These are phyloP conservation scores for Ceratina australensis DNA, from an alignment of 1,140 invertebrate species.

Conservation along the genomic window DNA sequence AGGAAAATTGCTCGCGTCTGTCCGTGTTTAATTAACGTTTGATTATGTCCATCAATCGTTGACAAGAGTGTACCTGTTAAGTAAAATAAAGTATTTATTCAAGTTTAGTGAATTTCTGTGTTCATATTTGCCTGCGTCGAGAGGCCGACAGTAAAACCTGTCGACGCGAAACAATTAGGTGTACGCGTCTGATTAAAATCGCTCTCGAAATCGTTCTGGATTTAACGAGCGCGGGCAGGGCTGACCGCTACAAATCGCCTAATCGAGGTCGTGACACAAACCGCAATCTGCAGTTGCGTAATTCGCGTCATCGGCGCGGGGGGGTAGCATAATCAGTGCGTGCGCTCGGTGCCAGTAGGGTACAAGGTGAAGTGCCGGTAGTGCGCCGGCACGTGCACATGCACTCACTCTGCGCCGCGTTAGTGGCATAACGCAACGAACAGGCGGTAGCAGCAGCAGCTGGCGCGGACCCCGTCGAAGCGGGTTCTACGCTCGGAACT, in stretches of 20 bases:
- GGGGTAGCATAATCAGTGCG: slow-evolving; percentile 43
- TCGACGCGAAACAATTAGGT: not conserved
- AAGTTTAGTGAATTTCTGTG: too few relatives aligned
- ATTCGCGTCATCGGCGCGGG: slow-evolving; percentile 46
- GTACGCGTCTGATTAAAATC: not conserved
- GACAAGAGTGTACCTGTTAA: too few relatives aligned
- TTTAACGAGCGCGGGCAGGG: slow-evolving; percentile 20
- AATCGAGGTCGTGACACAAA: slow-evolving; percentile 45
- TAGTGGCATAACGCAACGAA: too few relatives aligned
- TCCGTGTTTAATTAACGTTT: too few relatives aligned
- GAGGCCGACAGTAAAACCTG: not conserved
- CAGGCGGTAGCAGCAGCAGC: too few relatives aligned
- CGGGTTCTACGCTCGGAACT: slow-evolving; percentile 13
- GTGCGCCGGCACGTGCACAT: slow-evolving; percentile 17
- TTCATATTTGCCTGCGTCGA: too few relatives aligned
- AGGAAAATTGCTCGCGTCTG: too few relatives aligned
- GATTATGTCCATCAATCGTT: too few relatives aligned
- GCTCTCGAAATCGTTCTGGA: slow-evolving; percentile 5
- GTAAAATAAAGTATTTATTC: too few relatives aligned
- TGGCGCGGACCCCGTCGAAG: too few relatives aligned
- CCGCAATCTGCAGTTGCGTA: slow-evolving; percentile 50
- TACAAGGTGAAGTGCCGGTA: slow-evolving; percentile 37
- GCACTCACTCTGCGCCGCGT: too few relatives aligned
- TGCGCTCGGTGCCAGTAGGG: slow-evolving; percentile 27
- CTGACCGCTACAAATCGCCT: slow-evolving; percentile 36